Base-by-base conservation (phyloP, 2,113 vertebrate species). In the Lepus europaeus region DNA sequence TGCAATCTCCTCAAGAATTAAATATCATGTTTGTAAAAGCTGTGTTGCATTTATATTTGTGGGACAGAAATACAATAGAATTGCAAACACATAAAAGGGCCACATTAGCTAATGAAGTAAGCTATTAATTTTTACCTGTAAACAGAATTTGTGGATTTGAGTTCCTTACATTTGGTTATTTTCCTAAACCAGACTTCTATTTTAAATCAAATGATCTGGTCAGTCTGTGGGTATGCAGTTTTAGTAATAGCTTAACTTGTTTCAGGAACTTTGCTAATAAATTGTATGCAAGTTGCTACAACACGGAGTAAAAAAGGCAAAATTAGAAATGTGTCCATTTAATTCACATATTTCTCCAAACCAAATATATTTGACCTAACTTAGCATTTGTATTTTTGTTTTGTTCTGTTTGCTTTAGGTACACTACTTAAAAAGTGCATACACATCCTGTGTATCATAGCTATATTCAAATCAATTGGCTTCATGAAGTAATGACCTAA, bases 21-120 rank as follows among this genome's bases (percentile, higher is more conserved):
- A 97, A 97, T 74, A 94, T 19, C 86, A 97, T 96, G 93, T 96
- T 97, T 97, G 90, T 77, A 95, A 95, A 93, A 88, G 61, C 49
- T 95, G 22, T 90, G 36, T 66, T 97, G 93, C 91, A 96, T 95
- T 23, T 97, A 94, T 97, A 89, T 91, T 95, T 97, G 87, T 89
- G 96, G 90, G 95, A 90, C 56, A 94, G 95, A 96, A 83, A n/a
- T 88, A 92, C 76, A 96, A 93, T 49, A 95, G 14, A 84, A 79
- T 33, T 83, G 23, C 20, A 81, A 79, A 51, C 16, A 77, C 20
- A 16, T 53, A 68, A 63, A 87, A 90, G 11, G 1, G 33, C 27
- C 84, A 77, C 84, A 89, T 76, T 39, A 87, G 23, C 19, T 59
- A 78, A 5, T 56, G 3, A 74, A 92, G 86, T 33, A 69, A 84